Percentiles rank a stretch among this genome's conserved stretches.
phyloP scores from a whole-genome alignment of 2,797 vertebrate species.

The Poecilia velifera region DNA sequence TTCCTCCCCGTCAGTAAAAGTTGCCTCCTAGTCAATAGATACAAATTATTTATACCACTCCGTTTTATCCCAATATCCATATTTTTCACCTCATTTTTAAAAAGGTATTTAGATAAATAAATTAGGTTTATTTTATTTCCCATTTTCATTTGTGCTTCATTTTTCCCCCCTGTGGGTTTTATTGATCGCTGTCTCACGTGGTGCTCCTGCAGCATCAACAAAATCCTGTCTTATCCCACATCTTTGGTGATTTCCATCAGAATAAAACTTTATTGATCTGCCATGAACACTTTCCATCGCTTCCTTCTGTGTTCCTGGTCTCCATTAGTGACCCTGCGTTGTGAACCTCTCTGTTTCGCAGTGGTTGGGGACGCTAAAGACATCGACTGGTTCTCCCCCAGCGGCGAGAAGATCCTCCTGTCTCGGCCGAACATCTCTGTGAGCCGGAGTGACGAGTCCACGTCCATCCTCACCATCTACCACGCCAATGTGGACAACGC shows the following conservation, averaged over 20 bases:
- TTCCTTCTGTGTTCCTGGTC: background rate
- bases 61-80: slow-evolving; percentile 3
- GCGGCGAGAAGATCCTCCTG: slow-evolving; percentile 88
- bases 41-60: slow-evolving; percentile 29
- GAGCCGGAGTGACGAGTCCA: slow-evolving; percentile 85
- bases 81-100: slow-evolving; percentile 8
- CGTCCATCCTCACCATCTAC: slow-evolving; percentile 94
- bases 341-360: slow-evolving; percentile 49
- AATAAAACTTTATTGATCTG: background rate
- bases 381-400: slow-evolving; percentile 94
- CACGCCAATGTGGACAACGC: slow-evolving; percentile 91
- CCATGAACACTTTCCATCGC: background rate
- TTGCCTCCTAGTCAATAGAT: slow-evolving; percentile 18
- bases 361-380: slow-evolving; percentile 92
- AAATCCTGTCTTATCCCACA: background rate
- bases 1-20: slow-evolving; percentile 1
- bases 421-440: slow-evolving; percentile 89
- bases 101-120: background rate
- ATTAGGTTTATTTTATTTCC: background rate
- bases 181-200: background rate
- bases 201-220: background rate
- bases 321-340: background rate
- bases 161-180: background rate
- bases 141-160: background rate
- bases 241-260: background rate